Base-by-base conservation (phyloP, 2,113 vertebrate genomes). In the Grammomys dolichurus region DNA sequence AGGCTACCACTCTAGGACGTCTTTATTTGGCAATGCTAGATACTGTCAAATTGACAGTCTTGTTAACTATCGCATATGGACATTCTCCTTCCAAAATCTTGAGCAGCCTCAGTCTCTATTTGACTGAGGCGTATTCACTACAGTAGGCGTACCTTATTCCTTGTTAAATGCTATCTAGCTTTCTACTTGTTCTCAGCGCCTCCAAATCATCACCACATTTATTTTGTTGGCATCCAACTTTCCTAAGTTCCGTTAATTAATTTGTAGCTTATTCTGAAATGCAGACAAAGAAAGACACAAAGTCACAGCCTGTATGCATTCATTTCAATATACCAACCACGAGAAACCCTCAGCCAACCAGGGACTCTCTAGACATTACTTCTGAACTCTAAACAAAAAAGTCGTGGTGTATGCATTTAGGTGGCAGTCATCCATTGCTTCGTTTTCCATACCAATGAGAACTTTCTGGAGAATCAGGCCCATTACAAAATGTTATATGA, bases 351-450 rank as follows among this genome's bases (percentile, higher is more conserved):
- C 43, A 48, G 60, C 84, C 93, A 95, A 17, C 93, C 93, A 43
- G 94, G 77, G 92, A 91, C 98, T 75, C 95, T 89, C 94, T 96
- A 89, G 95, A 97, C 96, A 96, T 91, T 98, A 97, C 88, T 95
- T 97, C 94, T 86, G 89, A 97, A 95, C 84, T 89, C 51, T 87
- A 73, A 75, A 97, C 97, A 96, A 60, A 95, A 97, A 97, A 72
- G 90, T 96, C 96, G 97, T 97, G 97, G 95, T 87, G 88, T 75
- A 88, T 70, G 92, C 65, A 92, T 94, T 91, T 75, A 75, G 89
- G 87, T 95, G 94, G 84, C 56, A 96, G 77, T 60, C 90, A 87
- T 90, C 94, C 63, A 63, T 78, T 98, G 95, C 40, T 93, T 95
- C 77, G 88, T 88, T 87, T 97, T 93, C 26, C 0, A 67, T 89